Evolutionary conservation across 1,140 invertebrate species (phyloP).

Genomic region (Brachionus paranguensis): DNA sequence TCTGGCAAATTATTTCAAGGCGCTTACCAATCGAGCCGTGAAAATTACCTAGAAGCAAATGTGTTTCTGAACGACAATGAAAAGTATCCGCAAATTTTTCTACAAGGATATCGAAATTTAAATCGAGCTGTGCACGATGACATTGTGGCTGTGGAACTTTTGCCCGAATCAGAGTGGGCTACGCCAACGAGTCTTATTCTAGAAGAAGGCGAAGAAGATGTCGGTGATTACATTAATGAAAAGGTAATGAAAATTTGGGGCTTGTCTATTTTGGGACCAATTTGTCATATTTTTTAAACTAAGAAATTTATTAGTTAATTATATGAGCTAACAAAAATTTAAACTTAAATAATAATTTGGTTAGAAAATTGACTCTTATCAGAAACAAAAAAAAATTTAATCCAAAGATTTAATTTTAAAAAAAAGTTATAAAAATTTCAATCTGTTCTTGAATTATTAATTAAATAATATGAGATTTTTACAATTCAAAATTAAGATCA

Average conservation of each 20-base stretch:
- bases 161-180: slow-evolving; percentile 83
- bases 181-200: slow-evolving; percentile 60
- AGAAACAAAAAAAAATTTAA: too few species aligned
- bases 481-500: too few species aligned
- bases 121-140: slow-evolving; percentile 96
- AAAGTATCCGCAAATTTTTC: slow-evolving; percentile 43
- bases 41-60: slow-evolving; percentile 90
- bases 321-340: too few species aligned
- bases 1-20: slow-evolving; percentile 73
- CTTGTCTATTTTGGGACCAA: too few species aligned
- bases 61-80: slow-evolving; percentile 64
- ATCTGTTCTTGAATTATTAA: too few species aligned
- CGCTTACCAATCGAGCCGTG: slow-evolving; percentile 62
- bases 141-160: slow-evolving; percentile 79
- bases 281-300: too few species aligned
- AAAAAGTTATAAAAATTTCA: too few species aligned
- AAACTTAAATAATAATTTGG: not conserved
- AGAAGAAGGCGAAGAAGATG: slow-evolving; percentile 31
- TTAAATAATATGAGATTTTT: too few species aligned
- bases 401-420: too few species aligned
- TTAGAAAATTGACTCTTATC: not conserved
- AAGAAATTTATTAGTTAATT: too few species aligned
- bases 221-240: slow-evolving; percentile 27
- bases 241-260: not conserved
- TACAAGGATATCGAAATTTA: slow-evolving; percentile 77